Conservation (phyloP, 2,113 vertebrate genomes). For the Nothobranchius kuhntae region DNA sequence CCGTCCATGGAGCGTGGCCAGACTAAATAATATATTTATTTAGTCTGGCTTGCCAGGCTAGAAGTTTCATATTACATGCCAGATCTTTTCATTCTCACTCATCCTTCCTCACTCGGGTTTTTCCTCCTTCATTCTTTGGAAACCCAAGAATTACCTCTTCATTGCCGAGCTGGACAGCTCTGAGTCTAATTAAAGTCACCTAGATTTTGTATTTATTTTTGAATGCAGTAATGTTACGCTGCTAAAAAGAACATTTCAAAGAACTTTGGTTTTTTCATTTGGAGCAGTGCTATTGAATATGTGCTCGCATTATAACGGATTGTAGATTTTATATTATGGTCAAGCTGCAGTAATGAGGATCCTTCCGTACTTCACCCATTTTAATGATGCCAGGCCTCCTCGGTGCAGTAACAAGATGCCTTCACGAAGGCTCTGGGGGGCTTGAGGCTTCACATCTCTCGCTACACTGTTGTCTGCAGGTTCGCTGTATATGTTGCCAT, state of each 20-base stretch:
- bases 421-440: slow-evolving; percentile 59
- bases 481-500: slow-evolving; percentile 73
- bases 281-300: background rate
- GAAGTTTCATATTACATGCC: too few species aligned
- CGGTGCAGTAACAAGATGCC: slow-evolving; percentile 77
- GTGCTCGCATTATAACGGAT: background rate
- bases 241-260: too few species aligned
- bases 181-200: background rate
- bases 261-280: too few species aligned
- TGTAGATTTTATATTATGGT: background rate
- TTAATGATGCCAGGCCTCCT: slow-evolving; percentile 65
- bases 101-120: too few species aligned
- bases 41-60: too few species aligned
- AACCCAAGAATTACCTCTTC: background rate
- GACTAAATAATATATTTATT: too few species aligned
- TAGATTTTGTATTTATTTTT: background rate
- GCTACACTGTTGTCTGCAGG: slow-evolving; percentile 25
- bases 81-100: too few species aligned
- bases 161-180: background rate
- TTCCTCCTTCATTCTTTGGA: too few species aligned
- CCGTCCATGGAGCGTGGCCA: too few species aligned
- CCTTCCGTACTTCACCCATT: slow-evolving; percentile 80
- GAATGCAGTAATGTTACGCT: background rate
- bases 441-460: slow-evolving; percentile 17
- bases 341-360: background rate